Evolutionary conservation across 2,888 invertebrate species (phyloP).

Genomic region (Agonopterix arenella): DNA sequence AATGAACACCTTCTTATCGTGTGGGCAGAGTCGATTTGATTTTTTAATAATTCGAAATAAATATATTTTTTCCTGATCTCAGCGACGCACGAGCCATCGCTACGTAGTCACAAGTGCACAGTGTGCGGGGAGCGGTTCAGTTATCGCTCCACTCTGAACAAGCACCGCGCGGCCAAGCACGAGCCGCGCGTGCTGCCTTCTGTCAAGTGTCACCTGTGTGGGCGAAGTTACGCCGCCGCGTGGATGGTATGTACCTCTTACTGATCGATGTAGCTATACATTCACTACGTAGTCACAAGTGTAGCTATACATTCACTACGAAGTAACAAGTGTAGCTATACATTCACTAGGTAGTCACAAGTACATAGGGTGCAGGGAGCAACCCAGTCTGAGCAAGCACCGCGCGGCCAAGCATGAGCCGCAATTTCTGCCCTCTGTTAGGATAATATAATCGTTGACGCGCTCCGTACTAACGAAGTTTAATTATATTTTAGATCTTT

Average conservation of each 20-base stretch:
- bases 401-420: constrained; percentile 32
- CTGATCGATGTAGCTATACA: background rate
- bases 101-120: constrained; percentile 42
- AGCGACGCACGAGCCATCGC: constrained; percentile 51
- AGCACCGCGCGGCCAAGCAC: constrained; percentile 40
- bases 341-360: constrained; percentile 47
- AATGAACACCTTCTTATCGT: no score
- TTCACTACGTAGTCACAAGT: no score
- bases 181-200: constrained; percentile 26
- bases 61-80: no score
- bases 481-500: no score
- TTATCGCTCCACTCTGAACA: constrained; percentile 61
- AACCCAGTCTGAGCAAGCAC: constrained; percentile 64
- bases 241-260: constrained; percentile 46
- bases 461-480: no score
- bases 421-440: constrained; percentile 13
- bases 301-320: no score
- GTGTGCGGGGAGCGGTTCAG: constrained; percentile 49
- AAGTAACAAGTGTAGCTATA: constrained; percentile 26
- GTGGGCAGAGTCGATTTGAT: no score
- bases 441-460: no score
- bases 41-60: no score
- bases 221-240: constrained; percentile 31
- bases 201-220: constrained; percentile 39
- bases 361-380: constrained; percentile 52